Base-by-base conservation (phyloP, 1,140 invertebrate genomes). In the Pygmarrhopalites habei region DNA sequence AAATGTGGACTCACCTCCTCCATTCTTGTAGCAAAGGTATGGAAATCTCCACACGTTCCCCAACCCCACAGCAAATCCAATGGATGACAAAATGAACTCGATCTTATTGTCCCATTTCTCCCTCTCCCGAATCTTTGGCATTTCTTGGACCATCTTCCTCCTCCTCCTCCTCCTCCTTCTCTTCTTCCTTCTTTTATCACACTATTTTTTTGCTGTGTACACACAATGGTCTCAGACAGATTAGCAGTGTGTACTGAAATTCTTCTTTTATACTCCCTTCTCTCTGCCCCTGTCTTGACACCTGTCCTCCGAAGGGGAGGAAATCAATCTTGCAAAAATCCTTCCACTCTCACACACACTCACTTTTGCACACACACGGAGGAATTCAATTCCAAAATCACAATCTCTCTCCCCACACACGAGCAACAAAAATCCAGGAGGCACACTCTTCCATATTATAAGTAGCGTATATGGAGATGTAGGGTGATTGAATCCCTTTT, bases 21-120 rank as follows among this genome's bases (percentile, higher is more conserved):
- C 81, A 74, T 82, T 82, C 32, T 76, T 79, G 72, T 80, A 82
- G 26, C 78, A 79, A 23, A 82, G 71, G 67, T 79, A 81, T 4
- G 81, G 81, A 72, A 82, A 82, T 63, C 80, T 70, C 80, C 80
- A 82, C 3, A 81, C 59, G 19, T 65, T 68, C 25, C 66, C 69
- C 14, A 66, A 58, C 14, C 66, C 69, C 10, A 71, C 64, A 14
- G 67, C 68, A 55, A 68, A 71, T 4, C 63, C 63, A 35, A 71
- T 71, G 2, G 69, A 63, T 4, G 64, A 66, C 10, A 71, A 41
- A 32, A 64, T 49, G 46, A 71, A 71, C 58, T 71, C 69, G 35
- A 71, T 60, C 51, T 68, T 68, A 26, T 64, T 66, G 28, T 66
- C 64, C 69, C 69, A 70, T 64, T 70, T 70, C 51, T 70, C 69